Base-by-base conservation (phyloP, 2,888 invertebrate genomes). In the Sminthurinus aureus region DNA sequence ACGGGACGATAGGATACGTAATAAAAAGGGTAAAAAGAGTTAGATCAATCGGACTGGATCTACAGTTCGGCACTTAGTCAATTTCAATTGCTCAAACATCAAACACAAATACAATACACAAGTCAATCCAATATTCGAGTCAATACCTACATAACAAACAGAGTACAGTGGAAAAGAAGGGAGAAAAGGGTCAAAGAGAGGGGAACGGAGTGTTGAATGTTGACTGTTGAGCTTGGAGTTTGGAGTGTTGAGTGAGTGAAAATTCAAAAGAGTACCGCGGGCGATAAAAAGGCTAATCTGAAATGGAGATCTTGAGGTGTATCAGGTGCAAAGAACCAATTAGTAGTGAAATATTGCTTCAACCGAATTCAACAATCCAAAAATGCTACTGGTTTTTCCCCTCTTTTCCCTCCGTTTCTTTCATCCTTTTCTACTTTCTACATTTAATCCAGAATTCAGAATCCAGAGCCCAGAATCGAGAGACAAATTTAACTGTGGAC, bases 261-360 rank as follows among this genome's bases (percentile, higher is more conserved):
- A 64, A 64, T 64, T 64, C 22, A 22, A 22, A 22, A 69, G 69
- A n/a, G 64, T 85, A 87, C 87, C 88, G 87, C 87, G 87, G 86
- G 87, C 84, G 85, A 87, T 88, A 87, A 87, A 87, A 85, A 87
- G 84, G 83, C 81, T 85, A 85, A 88, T 88, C 88, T 86, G 82
- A 81, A 86, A 82, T 86, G 81, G 83, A 84, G 84, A 87, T 88
- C 88, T 88, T 77, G 51, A 88, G 86, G 87, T 83, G 85, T 86
- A 87, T 13, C 88, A 88, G 88, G 88, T 88, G 88, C 88, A 88
- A 88, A 88, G 88, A 86, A 85, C 88, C 88, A 88, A 88, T 88
- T 88, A 88, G 88, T 86, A 88, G 87, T 88, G 88, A 88, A 88
- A 88, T 88, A 88, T 88, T 88, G 88, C 87, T 85, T 86, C 85